A percentile compares a stretch with the other conserved stretches of the same genome.
Conservation (phyloP, 2,113 vertebrate species). For the Nothoprocta pentlandii region DNA sequence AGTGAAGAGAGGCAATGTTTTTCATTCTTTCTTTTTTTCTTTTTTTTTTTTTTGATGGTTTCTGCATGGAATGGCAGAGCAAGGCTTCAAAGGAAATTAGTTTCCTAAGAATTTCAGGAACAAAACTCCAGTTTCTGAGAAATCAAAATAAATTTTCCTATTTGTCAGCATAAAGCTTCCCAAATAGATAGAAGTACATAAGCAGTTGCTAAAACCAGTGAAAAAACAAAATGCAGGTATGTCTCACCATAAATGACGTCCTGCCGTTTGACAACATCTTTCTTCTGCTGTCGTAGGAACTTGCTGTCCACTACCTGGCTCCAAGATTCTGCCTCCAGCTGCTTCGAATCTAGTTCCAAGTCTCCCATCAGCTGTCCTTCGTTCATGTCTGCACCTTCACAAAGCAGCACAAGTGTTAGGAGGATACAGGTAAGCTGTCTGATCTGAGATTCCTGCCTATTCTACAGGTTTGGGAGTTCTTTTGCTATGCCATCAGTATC, state of each 20-base stretch:
- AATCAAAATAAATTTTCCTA: not conserved
- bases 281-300: conserved; percentile 89
- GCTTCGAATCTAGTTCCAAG: conserved; percentile 90
- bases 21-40: not conserved
- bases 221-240: not conserved
- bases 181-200: not conserved
- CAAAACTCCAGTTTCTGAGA: not conserved
- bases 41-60: not conserved
- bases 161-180: not conserved
- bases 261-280: conserved; percentile 92
- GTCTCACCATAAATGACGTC: conserved; percentile 94
- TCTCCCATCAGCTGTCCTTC: conserved; percentile 96
- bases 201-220: not conserved
- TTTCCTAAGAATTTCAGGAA: not conserved
- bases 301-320: conserved; percentile 91
- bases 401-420: not conserved
- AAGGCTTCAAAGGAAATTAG: not conserved
- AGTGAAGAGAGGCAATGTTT: not conserved
- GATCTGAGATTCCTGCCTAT: not conserved
- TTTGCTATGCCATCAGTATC: not conserved
- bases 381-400: conserved; percentile 93
- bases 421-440: not conserved
- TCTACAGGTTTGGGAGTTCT: not conserved
- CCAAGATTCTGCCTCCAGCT: conserved; percentile 95
- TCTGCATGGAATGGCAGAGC: not conserved